These are phyloP conservation scores for Adelognathus sp. DNA, from an alignment of 2,888 invertebrate genomes.

Conservation along the genomic window DNA sequence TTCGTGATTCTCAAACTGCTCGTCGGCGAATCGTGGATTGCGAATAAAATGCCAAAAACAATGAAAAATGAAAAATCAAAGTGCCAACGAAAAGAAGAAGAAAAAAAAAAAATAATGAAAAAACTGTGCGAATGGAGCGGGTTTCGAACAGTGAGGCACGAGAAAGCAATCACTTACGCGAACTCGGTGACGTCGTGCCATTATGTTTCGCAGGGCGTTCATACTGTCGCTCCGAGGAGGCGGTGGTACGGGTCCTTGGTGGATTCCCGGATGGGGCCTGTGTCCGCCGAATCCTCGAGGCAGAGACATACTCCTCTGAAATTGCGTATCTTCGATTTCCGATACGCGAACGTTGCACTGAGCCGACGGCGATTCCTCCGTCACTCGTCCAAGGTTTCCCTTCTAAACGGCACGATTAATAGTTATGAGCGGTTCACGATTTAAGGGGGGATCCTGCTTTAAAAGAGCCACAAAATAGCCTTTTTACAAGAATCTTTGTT, in stretches of 20 bases:
- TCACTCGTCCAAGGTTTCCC: constrained; percentile 72
- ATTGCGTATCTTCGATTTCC: constrained; percentile 75
- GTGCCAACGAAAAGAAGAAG: constrained; percentile 9
- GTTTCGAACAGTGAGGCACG: too few relatives aligned
- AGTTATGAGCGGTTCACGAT: too few relatives aligned
- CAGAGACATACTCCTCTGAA: constrained; percentile 81
- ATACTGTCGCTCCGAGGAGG: constrained; percentile 81
- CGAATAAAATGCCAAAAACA: constrained; percentile 55
- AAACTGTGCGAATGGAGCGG: too few relatives aligned
- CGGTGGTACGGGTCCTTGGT: constrained; percentile 75
- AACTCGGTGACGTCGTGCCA: constrained; percentile 77
- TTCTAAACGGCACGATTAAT: constrained; percentile 64
- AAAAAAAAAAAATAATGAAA: constrained; percentile 7
- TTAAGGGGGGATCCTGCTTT: too few relatives aligned
- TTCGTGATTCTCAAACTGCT: constrained; percentile 74
- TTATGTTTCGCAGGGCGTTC: constrained; percentile 78
- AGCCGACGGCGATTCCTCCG: constrained; percentile 72
- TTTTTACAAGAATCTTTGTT: too few relatives aligned
- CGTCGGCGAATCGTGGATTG: constrained; percentile 55
- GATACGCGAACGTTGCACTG: constrained; percentile 74
- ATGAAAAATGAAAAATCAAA: constrained; percentile 21
- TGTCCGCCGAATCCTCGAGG: constrained; percentile 80
- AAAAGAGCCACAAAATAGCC: too few relatives aligned
- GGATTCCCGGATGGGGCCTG: constrained; percentile 67
- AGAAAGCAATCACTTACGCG: constrained; percentile 73